Base-by-base conservation (phyloP, 2,113 vertebrate species). In the Morone saxatilis region DNA sequence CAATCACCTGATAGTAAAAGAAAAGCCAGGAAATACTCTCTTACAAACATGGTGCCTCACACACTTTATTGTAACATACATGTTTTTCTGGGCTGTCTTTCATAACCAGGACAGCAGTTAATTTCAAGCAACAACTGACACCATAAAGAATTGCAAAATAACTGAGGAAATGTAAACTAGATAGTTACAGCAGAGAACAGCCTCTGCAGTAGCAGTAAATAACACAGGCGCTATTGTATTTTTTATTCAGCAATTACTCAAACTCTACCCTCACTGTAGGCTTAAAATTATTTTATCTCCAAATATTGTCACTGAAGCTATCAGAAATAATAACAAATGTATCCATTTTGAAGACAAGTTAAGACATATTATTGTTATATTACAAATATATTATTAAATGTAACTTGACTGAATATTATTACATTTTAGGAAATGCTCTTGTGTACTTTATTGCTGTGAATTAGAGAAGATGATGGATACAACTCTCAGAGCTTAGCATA, bases 101-200 rank as follows among this genome's bases (percentile, higher is more conserved):
- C 10, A 60, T 66, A 63, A 22, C 43, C 5, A 48, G n/a, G 68
- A 45, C 60, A 60, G 51, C 36, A 14, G 1, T 65, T 51, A 65
- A 78, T 67, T 72, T 60, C 50, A 66, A 38, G 51, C 51, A 43
- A 36, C 17, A 19, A 59, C 8, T 70, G 36, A 60, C 51, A 51
- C 51, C n/a, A 41, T 65, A 56, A 50, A 79, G 14, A 66, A 56
- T 51, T 48, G 56, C 19, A 50, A 59, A 78, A 69, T n/a, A 69
- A 48, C 25, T 1, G 50, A 14, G 48, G 22, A n/a, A 20, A 69
- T 22, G 43, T 41, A 25, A 50, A 48, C 7, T 19, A 60, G 56
- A 69, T 10, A 14, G 22, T 19, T 13, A 25, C 19, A 51, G 76
- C 17, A 48, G 17, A 73, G 43, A 61, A 13, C 6, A 54, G n/a